These are phyloP conservation scores for Himalopsyche japonica DNA, from an alignment of 2,888 invertebrate species.

Conservation along the genomic window DNA sequence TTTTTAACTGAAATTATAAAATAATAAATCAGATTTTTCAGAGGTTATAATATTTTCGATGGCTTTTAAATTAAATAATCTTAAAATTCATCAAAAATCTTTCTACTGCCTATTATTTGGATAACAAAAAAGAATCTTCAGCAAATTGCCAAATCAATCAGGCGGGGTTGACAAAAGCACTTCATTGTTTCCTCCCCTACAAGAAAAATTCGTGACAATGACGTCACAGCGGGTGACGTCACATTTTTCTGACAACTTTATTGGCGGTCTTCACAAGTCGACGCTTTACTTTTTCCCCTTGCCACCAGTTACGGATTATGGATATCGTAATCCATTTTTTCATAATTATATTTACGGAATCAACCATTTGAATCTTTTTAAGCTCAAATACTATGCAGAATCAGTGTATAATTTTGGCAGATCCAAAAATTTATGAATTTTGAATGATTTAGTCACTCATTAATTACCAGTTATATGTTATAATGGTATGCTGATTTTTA, in stretches of 20 bases:
- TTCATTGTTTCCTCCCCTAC: background rate
- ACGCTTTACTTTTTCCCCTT: background rate
- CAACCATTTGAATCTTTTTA: too few species aligned
- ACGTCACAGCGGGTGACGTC: conserved; percentile 24
- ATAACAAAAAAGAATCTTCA: background rate
- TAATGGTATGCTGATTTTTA: too few species aligned
- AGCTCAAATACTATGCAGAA: too few species aligned
- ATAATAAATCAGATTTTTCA: too few species aligned
- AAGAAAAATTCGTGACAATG: conserved; percentile 2
- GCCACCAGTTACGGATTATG: background rate
- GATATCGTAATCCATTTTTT: background rate
- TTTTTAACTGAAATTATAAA: too few species aligned
- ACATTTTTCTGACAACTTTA: conserved; percentile 39
- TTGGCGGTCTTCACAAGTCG: conserved; percentile 36
- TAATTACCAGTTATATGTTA: too few species aligned
- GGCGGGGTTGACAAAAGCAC: background rate
- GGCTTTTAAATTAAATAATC: background rate
- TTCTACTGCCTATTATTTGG: background rate
- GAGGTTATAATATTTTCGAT: too few species aligned
- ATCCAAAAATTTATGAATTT: too few species aligned
- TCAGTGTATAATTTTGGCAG: too few species aligned
- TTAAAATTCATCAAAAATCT: background rate
- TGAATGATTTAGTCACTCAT: too few species aligned
- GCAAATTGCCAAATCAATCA: background rate
- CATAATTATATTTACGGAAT: too few species aligned